Percentiles rank a stretch among this genome's conserved stretches.
These are phyloP conservation scores for Agriotes lineatus DNA, from an alignment of 2,888 invertebrate species.

Conservation along the genomic window DNA sequence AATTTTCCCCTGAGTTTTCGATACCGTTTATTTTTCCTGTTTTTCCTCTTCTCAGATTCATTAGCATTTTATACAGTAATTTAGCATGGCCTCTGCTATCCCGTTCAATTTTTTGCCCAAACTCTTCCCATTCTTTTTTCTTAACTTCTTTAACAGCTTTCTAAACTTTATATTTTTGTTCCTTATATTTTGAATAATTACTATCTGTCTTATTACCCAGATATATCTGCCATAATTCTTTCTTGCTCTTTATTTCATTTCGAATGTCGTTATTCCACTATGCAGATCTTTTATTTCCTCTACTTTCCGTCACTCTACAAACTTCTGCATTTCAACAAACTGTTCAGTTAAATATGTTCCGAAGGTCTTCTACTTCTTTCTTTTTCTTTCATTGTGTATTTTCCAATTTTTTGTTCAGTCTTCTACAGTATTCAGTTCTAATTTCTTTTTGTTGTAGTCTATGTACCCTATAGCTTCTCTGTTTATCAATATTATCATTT, in stretches of 20 bases:
- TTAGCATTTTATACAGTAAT: constrained; percentile 27
- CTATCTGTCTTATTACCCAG: constrained; percentile 1
- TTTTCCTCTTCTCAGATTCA: constrained; percentile 5
- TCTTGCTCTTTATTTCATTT: constrained; percentile 20
- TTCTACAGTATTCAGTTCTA: neutral
- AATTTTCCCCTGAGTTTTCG: neutral
- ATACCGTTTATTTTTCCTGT: neutral
- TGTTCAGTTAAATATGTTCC: neutral
- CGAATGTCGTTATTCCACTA: constrained; percentile 26
- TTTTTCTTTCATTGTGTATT: constrained; percentile 5
- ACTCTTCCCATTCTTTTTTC: constrained; percentile 26
- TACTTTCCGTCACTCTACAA: neutral
- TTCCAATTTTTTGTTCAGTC: constrained; percentile 2
- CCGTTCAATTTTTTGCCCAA: constrained; percentile 31
- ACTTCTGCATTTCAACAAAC: neutral
- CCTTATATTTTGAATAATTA: constrained; percentile 13
- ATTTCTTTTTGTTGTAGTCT: constrained; percentile 1
- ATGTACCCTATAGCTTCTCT: neutral
- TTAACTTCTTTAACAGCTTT: constrained; percentile 11
- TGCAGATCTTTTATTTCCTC: constrained; percentile 11
- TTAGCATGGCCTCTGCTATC: constrained; percentile 39
- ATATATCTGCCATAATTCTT: constrained; percentile 17
- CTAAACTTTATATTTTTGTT: constrained; percentile 8
- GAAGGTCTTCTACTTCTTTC: neutral
- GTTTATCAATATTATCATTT: too few species aligned